Percentiles rank a stretch among this genome's conserved stretches.
phyloP scores from a whole-genome alignment of 2,113 vertebrate species.

The Takifugu flavidus region DNA sequence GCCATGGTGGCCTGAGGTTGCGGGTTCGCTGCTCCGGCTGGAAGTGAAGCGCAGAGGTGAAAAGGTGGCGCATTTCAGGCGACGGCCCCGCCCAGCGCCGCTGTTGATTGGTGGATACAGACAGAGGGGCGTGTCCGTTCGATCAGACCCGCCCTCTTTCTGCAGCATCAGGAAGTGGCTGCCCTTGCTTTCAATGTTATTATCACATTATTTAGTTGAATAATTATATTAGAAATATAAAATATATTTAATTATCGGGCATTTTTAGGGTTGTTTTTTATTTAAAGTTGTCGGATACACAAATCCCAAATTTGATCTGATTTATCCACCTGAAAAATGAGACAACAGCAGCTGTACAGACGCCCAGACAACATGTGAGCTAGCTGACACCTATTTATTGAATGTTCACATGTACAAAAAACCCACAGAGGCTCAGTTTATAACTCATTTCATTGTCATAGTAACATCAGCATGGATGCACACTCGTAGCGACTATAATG shows the following conservation, averaged over 20 bases:
- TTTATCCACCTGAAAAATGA: no score
- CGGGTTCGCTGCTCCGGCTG: background rate
- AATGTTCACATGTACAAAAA: slow-evolving; percentile 83
- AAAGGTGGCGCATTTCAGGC: slow-evolving; percentile 13
- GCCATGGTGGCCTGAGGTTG: slow-evolving; percentile 71
- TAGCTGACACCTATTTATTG: slow-evolving; percentile 74
- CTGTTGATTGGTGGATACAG: slow-evolving; percentile 52
- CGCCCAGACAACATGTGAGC: slow-evolving; percentile 1
- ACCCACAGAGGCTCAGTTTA: slow-evolving; percentile 58
- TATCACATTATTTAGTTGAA: no score
- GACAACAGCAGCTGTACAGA: no score
- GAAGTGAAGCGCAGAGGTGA: slow-evolving; percentile 8
- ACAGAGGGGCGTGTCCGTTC: slow-evolving; percentile 24
- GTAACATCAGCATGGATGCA: slow-evolving; percentile 51
- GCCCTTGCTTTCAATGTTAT: background rate
- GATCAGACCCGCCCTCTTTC: background rate
- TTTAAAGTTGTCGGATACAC: no score
- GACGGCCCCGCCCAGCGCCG: slow-evolving; percentile 37
- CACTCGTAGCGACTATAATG: slow-evolving; percentile 43
- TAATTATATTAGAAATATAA: no score
- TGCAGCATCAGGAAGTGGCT: slow-evolving; percentile 11
- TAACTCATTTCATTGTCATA: slow-evolving; percentile 61
- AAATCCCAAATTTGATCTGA: no score
- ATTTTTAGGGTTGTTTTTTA: no score
- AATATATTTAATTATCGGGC: no score